Conservation (phyloP, 2,113 vertebrate species). For the Aplodontia rufa region DNA sequence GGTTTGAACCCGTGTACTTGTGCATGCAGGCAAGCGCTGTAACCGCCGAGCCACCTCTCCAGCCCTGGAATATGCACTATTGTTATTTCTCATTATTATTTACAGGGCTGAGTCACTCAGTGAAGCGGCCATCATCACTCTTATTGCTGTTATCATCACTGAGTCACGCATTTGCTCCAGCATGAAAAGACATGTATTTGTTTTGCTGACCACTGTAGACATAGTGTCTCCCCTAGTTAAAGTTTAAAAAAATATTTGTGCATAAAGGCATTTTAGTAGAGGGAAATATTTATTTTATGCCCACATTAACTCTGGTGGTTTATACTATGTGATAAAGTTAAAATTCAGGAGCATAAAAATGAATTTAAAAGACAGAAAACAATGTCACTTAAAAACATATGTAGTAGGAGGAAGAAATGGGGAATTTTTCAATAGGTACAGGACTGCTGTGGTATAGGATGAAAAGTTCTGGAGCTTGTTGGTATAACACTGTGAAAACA, state of each 20-base stretch:
- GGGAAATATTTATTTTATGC: constrained; percentile 31
- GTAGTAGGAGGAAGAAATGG: rapidly evolving
- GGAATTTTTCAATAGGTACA: too few species aligned
- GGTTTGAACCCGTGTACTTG: too few species aligned
- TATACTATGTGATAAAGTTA: not conserved
- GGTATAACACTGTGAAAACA: too few species aligned
- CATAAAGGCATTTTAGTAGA: not conserved
- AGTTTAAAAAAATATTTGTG: too few species aligned
- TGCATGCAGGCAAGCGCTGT: too few species aligned
- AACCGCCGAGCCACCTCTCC: too few species aligned
- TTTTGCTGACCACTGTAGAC: too few species aligned
- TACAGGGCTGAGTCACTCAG: not conserved
- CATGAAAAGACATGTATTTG: too few species aligned
- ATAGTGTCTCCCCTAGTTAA: too few species aligned
- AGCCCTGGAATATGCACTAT: too few species aligned
- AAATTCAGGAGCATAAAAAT: not conserved
- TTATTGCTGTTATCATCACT: not conserved
- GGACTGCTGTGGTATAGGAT: too few species aligned
- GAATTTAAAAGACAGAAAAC: not conserved
- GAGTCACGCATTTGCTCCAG: not conserved
- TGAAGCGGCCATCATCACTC: not conserved
- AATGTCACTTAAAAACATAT: not conserved
- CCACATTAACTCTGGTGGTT: not conserved
- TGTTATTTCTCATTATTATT: not conserved
- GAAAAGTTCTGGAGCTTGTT: too few species aligned